These are phyloP conservation scores for Agonopterix heracliana DNA, from an alignment of 2,888 invertebrate genomes.

Conservation along the genomic window DNA sequence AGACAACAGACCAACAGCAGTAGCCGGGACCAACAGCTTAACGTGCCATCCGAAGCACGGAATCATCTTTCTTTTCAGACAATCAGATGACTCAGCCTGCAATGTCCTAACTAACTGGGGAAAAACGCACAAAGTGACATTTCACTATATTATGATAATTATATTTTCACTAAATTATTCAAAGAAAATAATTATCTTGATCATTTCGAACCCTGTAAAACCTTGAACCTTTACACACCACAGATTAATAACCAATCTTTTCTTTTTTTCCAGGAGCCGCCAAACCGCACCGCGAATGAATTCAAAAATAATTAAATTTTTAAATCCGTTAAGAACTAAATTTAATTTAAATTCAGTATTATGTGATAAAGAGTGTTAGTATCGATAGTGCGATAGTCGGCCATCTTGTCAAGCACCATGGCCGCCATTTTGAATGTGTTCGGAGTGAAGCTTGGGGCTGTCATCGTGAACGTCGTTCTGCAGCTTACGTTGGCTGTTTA, in stretches of 20 bases:
- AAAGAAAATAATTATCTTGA: too few species aligned
- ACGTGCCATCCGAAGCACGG: too few species aligned
- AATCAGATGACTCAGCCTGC: too few species aligned
- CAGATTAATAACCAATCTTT: background rate
- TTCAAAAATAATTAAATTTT: background rate
- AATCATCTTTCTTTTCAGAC: too few species aligned
- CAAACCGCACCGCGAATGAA: conserved; percentile 44
- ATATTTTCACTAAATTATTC: too few species aligned
- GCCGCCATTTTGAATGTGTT: conserved; percentile 51
- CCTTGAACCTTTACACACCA: too few species aligned
- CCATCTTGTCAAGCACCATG: conserved; percentile 46
- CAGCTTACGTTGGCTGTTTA: conserved; percentile 55
- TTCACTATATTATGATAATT: too few species aligned
- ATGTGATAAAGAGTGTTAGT: conserved; percentile 44
- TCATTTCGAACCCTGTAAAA: too few species aligned
- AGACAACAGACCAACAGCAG: too few species aligned
- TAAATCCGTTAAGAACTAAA: conserved; percentile 1
- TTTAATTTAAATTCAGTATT: conserved; percentile 26
- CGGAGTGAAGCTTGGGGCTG: conserved; percentile 35
- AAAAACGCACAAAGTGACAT: too few species aligned
- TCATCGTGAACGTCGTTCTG: conserved; percentile 39
- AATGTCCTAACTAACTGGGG: too few species aligned
- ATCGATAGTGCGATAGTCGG: conserved; percentile 34
- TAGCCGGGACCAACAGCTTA: too few species aligned
- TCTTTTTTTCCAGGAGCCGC: conserved; percentile 35